phyloP scores from a whole-genome alignment of 2,797 vertebrate genomes.

The Labroides dimidiatus region DNA sequence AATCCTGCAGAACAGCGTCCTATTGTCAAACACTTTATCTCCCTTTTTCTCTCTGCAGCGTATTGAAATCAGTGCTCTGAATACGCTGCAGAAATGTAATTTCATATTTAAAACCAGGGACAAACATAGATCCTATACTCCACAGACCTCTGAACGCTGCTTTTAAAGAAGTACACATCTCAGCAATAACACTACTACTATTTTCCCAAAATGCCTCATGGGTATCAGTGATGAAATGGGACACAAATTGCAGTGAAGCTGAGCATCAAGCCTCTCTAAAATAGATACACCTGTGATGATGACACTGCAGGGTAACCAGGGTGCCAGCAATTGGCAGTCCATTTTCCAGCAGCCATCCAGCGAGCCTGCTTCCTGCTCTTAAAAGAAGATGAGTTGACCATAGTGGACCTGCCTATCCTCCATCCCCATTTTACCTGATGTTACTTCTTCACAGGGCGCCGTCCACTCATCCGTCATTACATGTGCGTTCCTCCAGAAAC shows the following conservation, averaged over 20 bases:
- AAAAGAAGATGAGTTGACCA: slow-evolving; percentile 64
- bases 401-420: slow-evolving; percentile 61
- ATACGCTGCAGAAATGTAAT: background rate
- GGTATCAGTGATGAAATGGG: slow-evolving; percentile 61
- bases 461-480: slow-evolving; percentile 78
- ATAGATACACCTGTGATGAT: slow-evolving; percentile 58
- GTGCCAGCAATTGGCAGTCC: slow-evolving; percentile 36
- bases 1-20: slow-evolving; percentile 22
- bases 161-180: slow-evolving; percentile 41
- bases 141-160: slow-evolving; percentile 17
- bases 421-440: slow-evolving; percentile 54
- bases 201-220: slow-evolving; percentile 54
- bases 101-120: slow-evolving; percentile 8
- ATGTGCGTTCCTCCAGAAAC: slow-evolving; percentile 76
- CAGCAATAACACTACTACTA: slow-evolving; percentile 30
- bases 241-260: slow-evolving; percentile 57
- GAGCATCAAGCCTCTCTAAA: slow-evolving; percentile 41
- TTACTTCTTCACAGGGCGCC: slow-evolving; percentile 62
- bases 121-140: slow-evolving; percentile 35
- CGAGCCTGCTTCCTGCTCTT: slow-evolving; percentile 51
- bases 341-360: slow-evolving; percentile 47
- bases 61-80: background rate
- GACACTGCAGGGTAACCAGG: slow-evolving; percentile 49
- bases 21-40: slow-evolving; percentile 9
- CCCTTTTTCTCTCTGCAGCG: background rate